Evolutionary conservation across 2,113 vertebrate species (phyloP).

Genomic region (Lagopus muta): DNA sequence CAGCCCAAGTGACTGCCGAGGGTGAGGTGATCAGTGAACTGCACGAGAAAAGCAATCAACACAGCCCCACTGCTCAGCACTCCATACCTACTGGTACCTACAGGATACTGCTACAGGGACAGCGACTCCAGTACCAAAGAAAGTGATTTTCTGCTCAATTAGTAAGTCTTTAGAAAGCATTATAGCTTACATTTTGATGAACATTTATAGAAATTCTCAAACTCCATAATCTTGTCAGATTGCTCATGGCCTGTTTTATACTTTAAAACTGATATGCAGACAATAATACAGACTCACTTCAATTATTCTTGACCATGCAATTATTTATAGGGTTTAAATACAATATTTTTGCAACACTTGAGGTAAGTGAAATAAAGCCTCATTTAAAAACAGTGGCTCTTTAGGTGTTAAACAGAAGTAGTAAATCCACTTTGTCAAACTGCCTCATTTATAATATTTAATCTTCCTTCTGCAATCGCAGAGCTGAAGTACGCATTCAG

Average conservation of each 20-base stretch:
- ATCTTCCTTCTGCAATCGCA: slow-evolving; percentile 71
- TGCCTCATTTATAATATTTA: slow-evolving; percentile 76
- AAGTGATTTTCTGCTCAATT: fast-evolving
- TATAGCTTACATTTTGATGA: fast-evolving
- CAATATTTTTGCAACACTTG: neutral
- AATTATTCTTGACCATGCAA: neutral
- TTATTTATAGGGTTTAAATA: slow-evolving; percentile 13
- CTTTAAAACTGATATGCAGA: neutral
- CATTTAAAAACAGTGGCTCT: slow-evolving; percentile 34
- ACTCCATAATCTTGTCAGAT: neutral
- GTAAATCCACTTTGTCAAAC: slow-evolving; percentile 71
- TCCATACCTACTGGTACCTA: fast-evolving
- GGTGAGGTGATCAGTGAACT: fast-evolving
- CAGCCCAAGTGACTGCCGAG: no score
- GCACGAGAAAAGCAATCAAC: fast-evolving
- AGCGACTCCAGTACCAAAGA: neutral
- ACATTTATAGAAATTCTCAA: neutral
- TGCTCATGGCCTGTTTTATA: neutral
- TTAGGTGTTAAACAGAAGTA: slow-evolving; percentile 65
- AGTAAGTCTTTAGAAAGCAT: neutral
- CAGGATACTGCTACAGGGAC: fast-evolving
- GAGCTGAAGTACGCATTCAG: slow-evolving; percentile 70
- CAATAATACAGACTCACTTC: neutral
- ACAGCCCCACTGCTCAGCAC: neutral
- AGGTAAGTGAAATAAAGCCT: slow-evolving; percentile 7